These are phyloP conservation scores for Ethmia dodecea DNA, from an alignment of 2,888 invertebrate species.

Conservation along the genomic window DNA sequence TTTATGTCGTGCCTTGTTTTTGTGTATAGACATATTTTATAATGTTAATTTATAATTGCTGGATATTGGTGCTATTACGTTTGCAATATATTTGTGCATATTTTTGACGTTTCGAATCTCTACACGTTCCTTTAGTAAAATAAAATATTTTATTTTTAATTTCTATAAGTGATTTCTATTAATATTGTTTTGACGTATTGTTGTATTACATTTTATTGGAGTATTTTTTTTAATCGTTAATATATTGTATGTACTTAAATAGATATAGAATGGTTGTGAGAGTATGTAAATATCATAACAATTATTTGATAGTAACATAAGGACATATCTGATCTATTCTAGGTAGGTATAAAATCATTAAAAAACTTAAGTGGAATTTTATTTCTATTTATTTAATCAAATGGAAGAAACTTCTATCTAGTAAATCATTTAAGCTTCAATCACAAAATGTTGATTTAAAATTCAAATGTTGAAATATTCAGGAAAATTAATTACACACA, in stretches of 20 bases:
- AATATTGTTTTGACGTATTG: neutral
- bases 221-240: neutral
- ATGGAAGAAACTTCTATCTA: constrained; percentile 31
- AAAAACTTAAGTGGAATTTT: constrained; percentile 27
- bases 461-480: no score
- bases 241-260: no score
- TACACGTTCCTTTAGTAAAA: no score
- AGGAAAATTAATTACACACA: no score
- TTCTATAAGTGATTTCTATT: neutral
- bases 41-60: constrained; percentile 27
- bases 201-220: neutral
- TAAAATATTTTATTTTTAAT: no score
- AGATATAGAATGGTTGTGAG: constrained; percentile 20
- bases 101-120: no score
- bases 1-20: no score
- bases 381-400: constrained; percentile 27
- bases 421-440: no score
- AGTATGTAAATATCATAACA: constrained; percentile 14
- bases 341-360: constrained; percentile 28
- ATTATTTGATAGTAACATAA: neutral
- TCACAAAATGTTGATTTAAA: no score
- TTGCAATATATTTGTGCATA: no score
- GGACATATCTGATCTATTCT: constrained; percentile 12
- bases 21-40: no score
- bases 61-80: constrained; percentile 57